phyloP scores from a whole-genome alignment of 1,140 invertebrate species.

The Zeugodacus cucurbitae region DNA sequence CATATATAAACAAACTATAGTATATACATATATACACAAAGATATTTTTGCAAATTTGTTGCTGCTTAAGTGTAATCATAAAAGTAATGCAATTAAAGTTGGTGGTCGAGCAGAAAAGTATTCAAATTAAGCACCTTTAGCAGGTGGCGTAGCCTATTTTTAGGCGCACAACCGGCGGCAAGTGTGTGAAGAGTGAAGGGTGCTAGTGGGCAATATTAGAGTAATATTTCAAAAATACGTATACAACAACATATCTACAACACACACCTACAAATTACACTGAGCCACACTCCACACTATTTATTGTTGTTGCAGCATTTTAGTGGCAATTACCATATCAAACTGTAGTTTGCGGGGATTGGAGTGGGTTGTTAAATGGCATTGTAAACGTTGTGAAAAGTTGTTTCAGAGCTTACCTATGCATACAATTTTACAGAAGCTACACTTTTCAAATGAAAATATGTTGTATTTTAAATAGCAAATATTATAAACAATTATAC shows the following conservation, averaged over 20 bases:
- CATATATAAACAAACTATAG: background rate
- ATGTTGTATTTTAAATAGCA: conserved; percentile 13
- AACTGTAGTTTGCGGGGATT: no score
- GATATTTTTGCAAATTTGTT: background rate
- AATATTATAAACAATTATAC: background rate
- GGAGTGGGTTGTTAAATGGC: no score
- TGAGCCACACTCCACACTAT: background rate
- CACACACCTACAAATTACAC: background rate
- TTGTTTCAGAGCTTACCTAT: no score
- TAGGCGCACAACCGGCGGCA: background rate
- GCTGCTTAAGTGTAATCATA: background rate
- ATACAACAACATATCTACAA: background rate
- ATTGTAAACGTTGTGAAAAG: no score
- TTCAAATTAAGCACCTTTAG: background rate
- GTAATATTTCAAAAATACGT: background rate
- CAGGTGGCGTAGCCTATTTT: background rate
- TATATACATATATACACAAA: background rate
- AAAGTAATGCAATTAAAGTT: background rate
- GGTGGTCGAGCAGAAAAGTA: background rate
- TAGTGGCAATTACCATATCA: background rate
- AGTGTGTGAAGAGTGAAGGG: no score
- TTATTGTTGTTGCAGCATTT: background rate
- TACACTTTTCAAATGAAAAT: background rate
- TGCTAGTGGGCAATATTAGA: no score
- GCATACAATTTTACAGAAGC: background rate